phyloP scores from a whole-genome alignment of 1,140 invertebrate genomes.

The Meloidogyne floridensis region DNA sequence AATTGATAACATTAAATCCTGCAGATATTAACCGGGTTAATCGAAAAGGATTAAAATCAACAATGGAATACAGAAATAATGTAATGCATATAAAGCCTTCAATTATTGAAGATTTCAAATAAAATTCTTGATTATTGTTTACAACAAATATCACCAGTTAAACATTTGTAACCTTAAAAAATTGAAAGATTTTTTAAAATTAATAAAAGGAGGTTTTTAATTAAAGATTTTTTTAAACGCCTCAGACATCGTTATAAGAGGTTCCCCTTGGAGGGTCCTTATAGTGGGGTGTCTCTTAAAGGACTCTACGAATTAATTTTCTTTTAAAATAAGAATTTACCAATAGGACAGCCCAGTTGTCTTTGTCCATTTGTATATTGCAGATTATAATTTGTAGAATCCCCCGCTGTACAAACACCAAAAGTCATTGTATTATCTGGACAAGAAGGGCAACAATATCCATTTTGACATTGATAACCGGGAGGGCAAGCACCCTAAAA shows the following conservation, averaged over 20 bases:
- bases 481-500: slow-evolving; percentile 42
- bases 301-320: no score
- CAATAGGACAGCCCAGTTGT: slow-evolving; percentile 13
- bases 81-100: slow-evolving; percentile 41
- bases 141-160: slow-evolving; percentile 36
- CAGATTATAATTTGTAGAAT: slow-evolving; percentile 17
- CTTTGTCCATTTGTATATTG: slow-evolving; percentile 19
- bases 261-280: no score
- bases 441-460: slow-evolving; percentile 53
- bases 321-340: background rate
- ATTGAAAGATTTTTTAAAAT: background rate
- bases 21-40: slow-evolving; percentile 69
- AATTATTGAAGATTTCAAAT: slow-evolving; percentile 14
- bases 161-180: slow-evolving; percentile 27
- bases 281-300: no score
- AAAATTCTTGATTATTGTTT: slow-evolving; percentile 17
- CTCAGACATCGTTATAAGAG: no score
- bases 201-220: no score
- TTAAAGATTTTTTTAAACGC: no score
- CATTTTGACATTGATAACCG: slow-evolving; percentile 51
- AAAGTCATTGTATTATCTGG: slow-evolving; percentile 51
- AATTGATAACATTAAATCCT: slow-evolving; percentile 87
- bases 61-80: slow-evolving; percentile 45
- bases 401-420: slow-evolving; percentile 40
- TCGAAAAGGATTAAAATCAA: slow-evolving; percentile 77